A percentile compares a stretch with the other conserved stretches of the same genome.
phyloP scores from a whole-genome alignment of 2,113 vertebrate species.

The Nycticorax nycticorax region DNA sequence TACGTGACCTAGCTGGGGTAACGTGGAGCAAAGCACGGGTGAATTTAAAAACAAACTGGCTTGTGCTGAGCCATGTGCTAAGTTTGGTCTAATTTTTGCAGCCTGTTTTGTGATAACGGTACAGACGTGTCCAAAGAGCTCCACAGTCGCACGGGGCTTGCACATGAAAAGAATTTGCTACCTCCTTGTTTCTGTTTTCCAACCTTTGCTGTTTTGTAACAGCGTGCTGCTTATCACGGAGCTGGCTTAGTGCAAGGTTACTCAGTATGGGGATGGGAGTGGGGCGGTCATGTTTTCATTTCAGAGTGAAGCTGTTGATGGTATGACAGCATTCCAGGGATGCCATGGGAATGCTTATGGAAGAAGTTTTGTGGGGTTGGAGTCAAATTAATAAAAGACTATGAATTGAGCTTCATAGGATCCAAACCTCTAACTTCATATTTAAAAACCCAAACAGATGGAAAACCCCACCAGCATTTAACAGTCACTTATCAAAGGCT shows the following conservation, averaged over 20 bases:
- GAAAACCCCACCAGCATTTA: neutral
- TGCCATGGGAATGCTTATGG: neutral
- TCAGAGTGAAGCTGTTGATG: neutral
- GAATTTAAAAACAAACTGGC: neutral
- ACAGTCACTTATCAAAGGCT: neutral
- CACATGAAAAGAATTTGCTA: neutral
- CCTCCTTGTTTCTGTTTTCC: neutral
- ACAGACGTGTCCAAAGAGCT: neutral
- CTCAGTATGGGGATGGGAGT: neutral
- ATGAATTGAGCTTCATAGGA: neutral
- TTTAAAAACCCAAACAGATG: neutral
- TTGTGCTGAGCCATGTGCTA: neutral
- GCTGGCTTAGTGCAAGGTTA: neutral
- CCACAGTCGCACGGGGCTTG: neutral
- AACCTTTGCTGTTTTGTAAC: neutral
- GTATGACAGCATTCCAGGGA: conserved; percentile 11
- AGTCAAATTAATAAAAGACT: neutral
- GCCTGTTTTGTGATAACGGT: neutral
- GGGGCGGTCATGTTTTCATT: neutral
- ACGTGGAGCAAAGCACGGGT: neutral
- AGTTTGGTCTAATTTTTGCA: neutral
- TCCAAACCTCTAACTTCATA: neutral
- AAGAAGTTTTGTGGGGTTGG: neutral
- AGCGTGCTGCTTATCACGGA: neutral
- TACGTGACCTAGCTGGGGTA: neutral